Evolutionary conservation across 2,113 vertebrate genomes (phyloP).

Genomic region (Cryptotis parvus): DNA sequence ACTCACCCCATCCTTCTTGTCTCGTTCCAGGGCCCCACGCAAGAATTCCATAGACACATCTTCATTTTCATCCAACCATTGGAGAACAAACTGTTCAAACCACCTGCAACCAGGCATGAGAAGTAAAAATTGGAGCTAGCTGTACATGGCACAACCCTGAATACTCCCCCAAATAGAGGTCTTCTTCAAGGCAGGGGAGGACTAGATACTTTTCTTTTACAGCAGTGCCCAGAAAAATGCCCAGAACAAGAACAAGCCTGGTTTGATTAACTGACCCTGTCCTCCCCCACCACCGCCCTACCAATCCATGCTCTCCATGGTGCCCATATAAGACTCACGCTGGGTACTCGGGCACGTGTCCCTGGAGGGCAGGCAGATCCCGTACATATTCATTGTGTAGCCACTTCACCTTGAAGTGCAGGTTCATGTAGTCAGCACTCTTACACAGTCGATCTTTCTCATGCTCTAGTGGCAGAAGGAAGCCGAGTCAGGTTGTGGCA

Average conservation of each 20-base stretch:
- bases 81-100: conserved; percentile 98
- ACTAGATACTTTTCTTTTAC: background rate
- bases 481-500: conserved; percentile 21
- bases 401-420: conserved; percentile 99
- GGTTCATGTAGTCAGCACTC: conserved; percentile 99
- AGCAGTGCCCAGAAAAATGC: background rate
- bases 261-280: background rate
- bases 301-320: background rate
- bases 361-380: conserved; percentile 93
- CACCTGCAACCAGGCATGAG: conserved; percentile 88
- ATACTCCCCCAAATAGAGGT: background rate
- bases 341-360: conserved; percentile 94
- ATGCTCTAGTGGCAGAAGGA: conserved; percentile 90
- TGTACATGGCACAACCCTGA: background rate
- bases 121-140: background rate
- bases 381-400: conserved; percentile 96
- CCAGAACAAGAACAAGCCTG: background rate
- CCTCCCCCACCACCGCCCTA: background rate
- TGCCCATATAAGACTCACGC: conserved; percentile 89
- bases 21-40: conserved; percentile 96
- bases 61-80: conserved; percentile 98
- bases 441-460: conserved; percentile 96
- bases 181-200: conserved; percentile 19
- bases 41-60: conserved; percentile 98
- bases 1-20: conserved; percentile 98